Base-by-base conservation (phyloP, 2,888 invertebrate species). In the Antitype chi region DNA sequence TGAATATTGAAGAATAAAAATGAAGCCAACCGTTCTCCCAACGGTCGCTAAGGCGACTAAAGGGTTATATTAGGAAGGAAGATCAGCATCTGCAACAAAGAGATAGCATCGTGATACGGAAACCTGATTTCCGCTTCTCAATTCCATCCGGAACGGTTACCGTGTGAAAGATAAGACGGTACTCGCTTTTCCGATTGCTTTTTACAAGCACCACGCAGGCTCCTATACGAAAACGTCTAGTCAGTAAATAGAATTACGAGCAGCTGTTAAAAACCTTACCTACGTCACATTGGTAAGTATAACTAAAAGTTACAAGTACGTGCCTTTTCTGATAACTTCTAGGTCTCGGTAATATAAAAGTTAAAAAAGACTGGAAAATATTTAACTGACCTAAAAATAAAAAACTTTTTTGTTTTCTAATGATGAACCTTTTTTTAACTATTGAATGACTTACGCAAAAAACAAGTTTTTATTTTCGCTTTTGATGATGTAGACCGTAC, bases 41-140 rank as follows among this genome's bases (percentile, higher is more conserved):
- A 78, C 76, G 52, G 57, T 43, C 49, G 43, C 32, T 47, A 57
- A 67, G 62, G 71, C 47, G 67, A 74, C 63, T 68, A 68, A 64
- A 63, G 28, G 62, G 53, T 81, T 17, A 25, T 67, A 69, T 81
- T 55, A 81, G 32, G 23, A 68, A 81, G 52, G 28, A 62, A 80
- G 60, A 67, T 62, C 57, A 55, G 47, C 52, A 72, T 80, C 85
- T 47, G 8, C 62, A 13, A 83, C 55, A 79, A 80, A 85, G 23
- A 47, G 78, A 82, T 82, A 85, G 67, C 59, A 76, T 69, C 70
- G 28, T n/a, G 85, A 76, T 82, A 72, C 71, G 82, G 60, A 66
- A 86, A 71, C 83, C 70, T 64, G 71, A 86, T 82, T 72, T 78
- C 66, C 78, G 32, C 15, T 60, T 76, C 69, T 62, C 47, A 57